These are phyloP conservation scores for Anabas testudineus DNA, from an alignment of 2,797 vertebrate genomes.

Conservation along the genomic window DNA sequence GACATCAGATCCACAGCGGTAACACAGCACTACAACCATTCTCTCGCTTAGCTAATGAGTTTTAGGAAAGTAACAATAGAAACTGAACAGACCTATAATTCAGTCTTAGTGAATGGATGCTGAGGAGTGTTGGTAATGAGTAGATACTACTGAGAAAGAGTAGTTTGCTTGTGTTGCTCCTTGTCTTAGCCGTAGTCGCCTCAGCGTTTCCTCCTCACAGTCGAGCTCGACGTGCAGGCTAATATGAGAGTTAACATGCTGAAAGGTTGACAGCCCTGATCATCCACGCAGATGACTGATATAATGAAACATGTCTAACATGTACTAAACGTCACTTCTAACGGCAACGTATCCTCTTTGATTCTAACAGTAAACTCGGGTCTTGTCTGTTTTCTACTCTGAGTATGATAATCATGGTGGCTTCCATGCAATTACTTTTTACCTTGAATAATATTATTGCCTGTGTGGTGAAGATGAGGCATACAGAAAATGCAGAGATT, in stretches of 20 bases:
- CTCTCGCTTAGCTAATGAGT: conserved; percentile 53
- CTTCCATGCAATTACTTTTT: conserved; percentile 19
- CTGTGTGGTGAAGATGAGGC: conserved; percentile 1
- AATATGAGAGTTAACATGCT: conserved; percentile 3
- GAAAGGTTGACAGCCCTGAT: not conserved
- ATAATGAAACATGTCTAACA: conserved; percentile 4
- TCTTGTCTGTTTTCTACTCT: not conserved
- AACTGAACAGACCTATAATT: conserved; percentile 34
- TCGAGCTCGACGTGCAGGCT: conserved; percentile 20
- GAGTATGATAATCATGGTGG: conserved; percentile 1
- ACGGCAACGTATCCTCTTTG: conserved; percentile 5
- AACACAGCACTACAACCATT: conserved; percentile 4
- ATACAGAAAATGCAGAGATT: conserved; percentile 28
- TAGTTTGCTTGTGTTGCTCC: conserved; percentile 12
- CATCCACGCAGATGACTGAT: not conserved
- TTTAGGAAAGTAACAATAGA: conserved; percentile 29
- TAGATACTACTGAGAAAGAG: conserved; percentile 4
- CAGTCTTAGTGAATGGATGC: conserved; percentile 20
- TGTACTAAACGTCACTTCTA: not conserved
- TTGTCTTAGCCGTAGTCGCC: conserved; percentile 45
- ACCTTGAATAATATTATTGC: conserved; percentile 33
- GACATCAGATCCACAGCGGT: conserved; percentile 25
- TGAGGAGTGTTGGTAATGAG: not conserved
- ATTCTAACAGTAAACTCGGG: not conserved
- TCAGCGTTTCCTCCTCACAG: conserved; percentile 16